A percentile compares a stretch with the other conserved stretches of the same genome.
Evolutionary conservation across 2,888 invertebrate genomes (phyloP).

Genomic region (Mactromeris polynyma): DNA sequence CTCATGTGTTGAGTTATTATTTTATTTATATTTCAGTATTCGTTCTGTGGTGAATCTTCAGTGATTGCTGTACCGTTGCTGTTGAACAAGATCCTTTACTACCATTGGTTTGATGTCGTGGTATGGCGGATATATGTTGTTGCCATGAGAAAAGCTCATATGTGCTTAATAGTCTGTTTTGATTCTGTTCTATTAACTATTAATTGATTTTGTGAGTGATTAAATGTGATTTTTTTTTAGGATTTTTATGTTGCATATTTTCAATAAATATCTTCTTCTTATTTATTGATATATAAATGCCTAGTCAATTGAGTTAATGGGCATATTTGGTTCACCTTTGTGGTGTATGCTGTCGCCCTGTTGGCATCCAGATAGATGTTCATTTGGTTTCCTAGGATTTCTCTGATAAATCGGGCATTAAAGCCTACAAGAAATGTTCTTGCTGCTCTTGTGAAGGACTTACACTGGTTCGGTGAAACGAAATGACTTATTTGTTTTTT

Average conservation of each 20-base stretch:
- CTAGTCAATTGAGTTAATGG: too few relatives aligned
- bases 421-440: too few relatives aligned
- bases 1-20: too few relatives aligned
- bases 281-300: neutral
- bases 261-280: neutral
- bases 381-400: too few relatives aligned
- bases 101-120: neutral
- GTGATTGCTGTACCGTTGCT: neutral
- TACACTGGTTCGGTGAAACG: too few relatives aligned
- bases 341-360: too few relatives aligned
- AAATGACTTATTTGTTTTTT: too few relatives aligned
- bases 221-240: neutral
- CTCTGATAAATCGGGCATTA: too few relatives aligned
- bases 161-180: neutral
- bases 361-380: too few relatives aligned
- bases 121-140: neutral
- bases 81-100: neutral
- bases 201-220: neutral
- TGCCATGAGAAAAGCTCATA: neutral
- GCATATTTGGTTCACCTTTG: too few relatives aligned
- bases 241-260: neutral
- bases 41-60: constrained; percentile 5
- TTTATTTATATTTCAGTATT: constrained; percentile 27
- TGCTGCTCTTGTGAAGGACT: too few relatives aligned
- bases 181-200: constrained; percentile 4